Conservation (phyloP, 2,888 invertebrate species). For the Stenolophus ochropezus region DNA sequence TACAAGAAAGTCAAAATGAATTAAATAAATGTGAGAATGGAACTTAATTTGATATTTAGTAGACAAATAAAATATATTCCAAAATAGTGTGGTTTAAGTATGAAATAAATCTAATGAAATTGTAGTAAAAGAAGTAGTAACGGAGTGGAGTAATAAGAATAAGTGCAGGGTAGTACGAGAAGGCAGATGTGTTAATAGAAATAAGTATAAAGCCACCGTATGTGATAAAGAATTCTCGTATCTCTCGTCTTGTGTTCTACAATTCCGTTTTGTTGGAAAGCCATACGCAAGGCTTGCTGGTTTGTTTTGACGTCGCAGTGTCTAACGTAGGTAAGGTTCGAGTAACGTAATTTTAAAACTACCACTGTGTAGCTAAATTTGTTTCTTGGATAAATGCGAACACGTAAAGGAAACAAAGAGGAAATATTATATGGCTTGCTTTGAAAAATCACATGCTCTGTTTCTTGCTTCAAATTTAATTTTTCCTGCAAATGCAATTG, state of each 20-base stretch:
- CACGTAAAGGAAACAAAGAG: conserved; percentile 21
- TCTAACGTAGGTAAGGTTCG: conserved; percentile 9
- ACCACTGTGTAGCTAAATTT: conserved; percentile 37
- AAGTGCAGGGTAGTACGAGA: no score
- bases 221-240: background rate
- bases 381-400: conserved; percentile 32
- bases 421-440: conserved; percentile 22
- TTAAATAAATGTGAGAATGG: no score
- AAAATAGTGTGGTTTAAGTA: no score
- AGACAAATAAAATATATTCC: no score
- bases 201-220: background rate
- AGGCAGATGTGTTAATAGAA: background rate
- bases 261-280: conserved; percentile 18
- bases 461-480: conserved; percentile 27
- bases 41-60: no score
- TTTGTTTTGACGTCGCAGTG: conserved; percentile 18
- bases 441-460: conserved; percentile 36
- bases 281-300: conserved; percentile 7
- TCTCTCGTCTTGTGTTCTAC: conserved; percentile 18
- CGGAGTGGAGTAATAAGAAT: no score
- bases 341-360: conserved; percentile 44
- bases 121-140: no score
- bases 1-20: no score
- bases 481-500: conserved; percentile 31
- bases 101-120: no score